Evolutionary conservation across 2,797 vertebrate species (phyloP), one percentile per base, ranked within the genome.

Genomic region (Acrocephalus scirpaceus): DNA sequence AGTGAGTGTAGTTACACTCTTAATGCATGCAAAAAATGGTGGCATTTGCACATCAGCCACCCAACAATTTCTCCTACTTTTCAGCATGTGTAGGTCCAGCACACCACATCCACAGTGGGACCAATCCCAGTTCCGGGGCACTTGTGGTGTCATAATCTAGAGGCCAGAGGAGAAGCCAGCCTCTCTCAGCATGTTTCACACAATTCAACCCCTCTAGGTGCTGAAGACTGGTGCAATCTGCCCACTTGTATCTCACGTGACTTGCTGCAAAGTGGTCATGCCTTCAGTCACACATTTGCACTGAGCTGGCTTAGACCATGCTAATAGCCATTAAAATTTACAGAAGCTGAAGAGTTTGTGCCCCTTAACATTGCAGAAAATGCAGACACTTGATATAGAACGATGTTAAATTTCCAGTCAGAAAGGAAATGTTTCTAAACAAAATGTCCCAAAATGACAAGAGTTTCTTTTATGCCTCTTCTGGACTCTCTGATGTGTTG

Each of bases 211-310:
- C 13, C 27, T 42, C 7, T 13, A 8, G 12, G 23, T 44, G 65
- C 22, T 86, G 85, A 16, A 32, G 32, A 11, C 16, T 42, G 70
- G 4, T 32, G 22, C 4, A 10, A 47, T 70, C 69, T 72, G 6
- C 30, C 44, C 17, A 6, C 26, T 47, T 1, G 0, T 56, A 16
- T 18, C 36, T 74, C n/a, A n/a, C 1, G 7, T 50, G 38, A 5
- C 4, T 53, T 45, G 8, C 13, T 54, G n/a, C 21, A 48, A 16
- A 73, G 70, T 19, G 65, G 13, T 36, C 60, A 2, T 32, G 44
- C 58, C 44, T 7, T 0, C 23, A n/a, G 51, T 12, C 30, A 14
- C 11, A 40, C 4, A 2, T 54, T 38, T 76, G 11, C 42, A 19
- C 36, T 56, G 6, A 13, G 26, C 17, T 88, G 85, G 16, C 38